Base-by-base conservation (phyloP, 2,888 invertebrate genomes). In the Dolomedes plantarius region DNA sequence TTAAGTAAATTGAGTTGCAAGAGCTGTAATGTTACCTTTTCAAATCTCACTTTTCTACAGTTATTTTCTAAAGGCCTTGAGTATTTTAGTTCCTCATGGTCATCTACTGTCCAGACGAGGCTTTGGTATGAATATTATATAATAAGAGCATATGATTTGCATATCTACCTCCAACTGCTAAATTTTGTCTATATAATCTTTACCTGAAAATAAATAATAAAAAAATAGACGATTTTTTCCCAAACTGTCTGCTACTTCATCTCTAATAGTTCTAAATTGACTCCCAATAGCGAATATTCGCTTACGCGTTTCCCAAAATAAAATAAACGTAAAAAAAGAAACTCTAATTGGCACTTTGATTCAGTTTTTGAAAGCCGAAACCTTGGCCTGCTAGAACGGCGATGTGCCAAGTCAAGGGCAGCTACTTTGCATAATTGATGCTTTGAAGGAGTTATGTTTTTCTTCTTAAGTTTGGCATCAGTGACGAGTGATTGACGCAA, bases 381-480 rank as follows among this genome's bases (percentile, higher is more conserved):
- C 69, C 75, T 82, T 75, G 75, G 64, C 82, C 75, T 75, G 68
- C 39, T 56, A 19, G 28, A 62, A n/a, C 31, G 32, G 32, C 29
- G 74, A 62, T 68, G 39, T 68, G 32, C 29, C 65, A 67, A 27
- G 74, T 81, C 72, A 83, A 83, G 77, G 83, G 73, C 82, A 72
- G 64, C 77, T 85, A 73, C 65, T 83, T 77, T 85, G 83, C 83
- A 73, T 85, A 73, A 73, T 83, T 85, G 83, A 73, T 23, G 69
- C 28, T 69, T n/a, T 27, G 69, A 23, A 27, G 41, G 29, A n/a
- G 29, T 29, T 28, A 13, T 65, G 3, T 65, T 29, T 56, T 36
- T 78, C 46, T 46, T 50, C 27, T 27, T 29, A 65, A 41, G 39
- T 19, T 62, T 36, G 64, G 11, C 31, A 31, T 9, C 31, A 65